Percentiles rank a stretch among this genome's conserved stretches.
Evolutionary conservation across 1,140 invertebrate genomes (phyloP).

Genomic region (Aphidius ervi): DNA sequence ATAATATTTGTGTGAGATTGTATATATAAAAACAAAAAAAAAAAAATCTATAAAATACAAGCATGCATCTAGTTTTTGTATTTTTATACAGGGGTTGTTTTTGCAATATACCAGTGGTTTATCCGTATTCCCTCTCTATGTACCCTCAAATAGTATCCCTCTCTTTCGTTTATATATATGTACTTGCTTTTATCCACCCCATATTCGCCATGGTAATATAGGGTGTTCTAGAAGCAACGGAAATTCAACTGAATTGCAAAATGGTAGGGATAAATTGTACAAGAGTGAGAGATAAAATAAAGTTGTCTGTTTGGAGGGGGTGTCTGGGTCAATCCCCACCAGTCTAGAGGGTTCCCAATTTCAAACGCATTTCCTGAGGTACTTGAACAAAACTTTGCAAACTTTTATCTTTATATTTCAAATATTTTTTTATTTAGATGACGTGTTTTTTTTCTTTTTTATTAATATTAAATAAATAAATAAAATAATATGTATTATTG

Average conservation of each 20-base stretch:
- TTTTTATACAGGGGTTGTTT: slow-evolving; percentile 34
- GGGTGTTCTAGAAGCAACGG: slow-evolving; percentile 38
- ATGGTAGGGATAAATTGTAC: not conserved
- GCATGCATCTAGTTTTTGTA: not conserved
- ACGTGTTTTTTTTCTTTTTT: too few relatives aligned
- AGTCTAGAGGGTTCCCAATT: slow-evolving; percentile 46
- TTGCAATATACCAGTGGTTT: slow-evolving; percentile 38
- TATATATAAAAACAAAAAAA: not conserved
- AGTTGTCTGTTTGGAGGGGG: slow-evolving; percentile 48
- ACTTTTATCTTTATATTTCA: not conserved
- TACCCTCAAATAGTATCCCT: slow-evolving; percentile 6
- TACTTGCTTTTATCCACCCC: not conserved
- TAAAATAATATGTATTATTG: too few relatives aligned
- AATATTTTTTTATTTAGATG: too few relatives aligned
- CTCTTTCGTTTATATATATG: slow-evolving; percentile 2
- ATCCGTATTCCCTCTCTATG: slow-evolving; percentile 21
- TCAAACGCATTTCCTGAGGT: slow-evolving; percentile 51
- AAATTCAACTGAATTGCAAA: slow-evolving; percentile 33
- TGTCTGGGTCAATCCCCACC: slow-evolving; percentile 55
- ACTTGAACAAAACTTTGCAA: slow-evolving; percentile 33
- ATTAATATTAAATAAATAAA: too few relatives aligned
- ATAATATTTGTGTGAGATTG: not conserved
- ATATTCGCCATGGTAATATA: slow-evolving; percentile 32
- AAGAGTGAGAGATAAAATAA: slow-evolving; percentile 30
- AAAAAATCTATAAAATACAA: too few relatives aligned